A percentile compares a stretch with the other conserved stretches of the same genome.
phyloP scores from a whole-genome alignment of 2,888 invertebrate species.

The Villa cingulata region DNA sequence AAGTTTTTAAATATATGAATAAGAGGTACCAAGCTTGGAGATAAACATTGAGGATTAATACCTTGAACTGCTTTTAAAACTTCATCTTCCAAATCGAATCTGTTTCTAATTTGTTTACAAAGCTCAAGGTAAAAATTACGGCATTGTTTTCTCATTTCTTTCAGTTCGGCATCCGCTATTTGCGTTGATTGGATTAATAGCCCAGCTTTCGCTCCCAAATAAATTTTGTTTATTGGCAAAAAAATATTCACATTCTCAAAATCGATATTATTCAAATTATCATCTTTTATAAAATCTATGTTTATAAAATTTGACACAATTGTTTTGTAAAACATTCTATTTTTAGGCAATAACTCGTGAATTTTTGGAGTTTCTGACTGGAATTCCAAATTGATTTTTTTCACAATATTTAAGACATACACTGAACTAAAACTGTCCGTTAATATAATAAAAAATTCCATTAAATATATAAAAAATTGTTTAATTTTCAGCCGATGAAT shows the following conservation, averaged over 20 bases:
- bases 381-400: slow-evolving; percentile 13
- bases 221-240: slow-evolving; percentile 9
- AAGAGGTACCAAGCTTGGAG: too few species aligned
- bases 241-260: slow-evolving; percentile 9
- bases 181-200: too few species aligned
- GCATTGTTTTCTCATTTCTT: too few species aligned
- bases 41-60: too few species aligned
- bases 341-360: slow-evolving; percentile 1
- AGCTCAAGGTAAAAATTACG: background rate
- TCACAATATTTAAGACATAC: slow-evolving; percentile 11
- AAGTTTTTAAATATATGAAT: too few species aligned
- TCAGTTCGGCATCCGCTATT: too few species aligned
- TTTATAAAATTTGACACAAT: background rate
- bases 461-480: too few species aligned
- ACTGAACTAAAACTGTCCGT: too few species aligned
- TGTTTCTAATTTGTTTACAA: background rate
- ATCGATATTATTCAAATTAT: slow-evolving; percentile 8
- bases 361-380: slow-evolving; percentile 9
- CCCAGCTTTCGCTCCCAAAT: slow-evolving; percentile 5
- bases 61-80: too few species aligned
- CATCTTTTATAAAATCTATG: background rate
- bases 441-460: too few species aligned
- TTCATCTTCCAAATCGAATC: too few species aligned
- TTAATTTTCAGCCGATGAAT: too few species aligned
- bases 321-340: background rate